Conservation (phyloP, 2,797 vertebrate species). For the Micrastur ruficollis region DNA sequence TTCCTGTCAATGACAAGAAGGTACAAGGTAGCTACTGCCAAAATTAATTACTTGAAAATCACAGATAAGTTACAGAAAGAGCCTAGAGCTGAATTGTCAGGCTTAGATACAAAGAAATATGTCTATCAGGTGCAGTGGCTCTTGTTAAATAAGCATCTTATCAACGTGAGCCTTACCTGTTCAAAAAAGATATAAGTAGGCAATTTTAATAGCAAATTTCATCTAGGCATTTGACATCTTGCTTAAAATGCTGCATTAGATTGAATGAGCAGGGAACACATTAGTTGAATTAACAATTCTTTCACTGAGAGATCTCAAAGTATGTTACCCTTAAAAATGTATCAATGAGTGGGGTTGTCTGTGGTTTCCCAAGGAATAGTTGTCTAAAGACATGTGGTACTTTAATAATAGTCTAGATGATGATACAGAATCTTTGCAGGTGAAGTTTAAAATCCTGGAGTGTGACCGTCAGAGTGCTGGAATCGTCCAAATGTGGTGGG, state of each 20-base stretch:
- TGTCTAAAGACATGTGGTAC: not conserved
- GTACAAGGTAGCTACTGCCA: not conserved
- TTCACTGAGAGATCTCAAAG: not conserved
- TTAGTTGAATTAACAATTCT: not conserved
- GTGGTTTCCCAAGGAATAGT: not conserved
- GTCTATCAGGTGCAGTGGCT: not conserved
- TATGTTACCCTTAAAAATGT: not conserved
- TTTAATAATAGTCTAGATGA: not conserved
- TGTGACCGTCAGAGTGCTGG: not conserved
- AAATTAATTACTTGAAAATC: not conserved
- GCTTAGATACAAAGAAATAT: not conserved
- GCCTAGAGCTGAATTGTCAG: not conserved
- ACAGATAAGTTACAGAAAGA: not conserved
- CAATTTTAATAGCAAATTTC: not conserved
- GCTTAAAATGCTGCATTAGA: not conserved
- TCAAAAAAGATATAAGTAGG: not conserved
- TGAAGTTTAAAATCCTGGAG: not conserved
- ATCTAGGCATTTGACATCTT: not conserved
- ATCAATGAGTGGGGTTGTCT: rapidly evolving
- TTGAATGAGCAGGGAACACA: not conserved
- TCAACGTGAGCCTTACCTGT: not conserved
- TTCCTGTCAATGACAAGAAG: not conserved
- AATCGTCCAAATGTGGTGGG: not conserved
- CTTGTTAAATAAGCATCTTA: not conserved
- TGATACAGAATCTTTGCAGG: not conserved